These are phyloP conservation scores for Salpingus planirostris DNA, from an alignment of 2,888 invertebrate species.

Conservation along the genomic window DNA sequence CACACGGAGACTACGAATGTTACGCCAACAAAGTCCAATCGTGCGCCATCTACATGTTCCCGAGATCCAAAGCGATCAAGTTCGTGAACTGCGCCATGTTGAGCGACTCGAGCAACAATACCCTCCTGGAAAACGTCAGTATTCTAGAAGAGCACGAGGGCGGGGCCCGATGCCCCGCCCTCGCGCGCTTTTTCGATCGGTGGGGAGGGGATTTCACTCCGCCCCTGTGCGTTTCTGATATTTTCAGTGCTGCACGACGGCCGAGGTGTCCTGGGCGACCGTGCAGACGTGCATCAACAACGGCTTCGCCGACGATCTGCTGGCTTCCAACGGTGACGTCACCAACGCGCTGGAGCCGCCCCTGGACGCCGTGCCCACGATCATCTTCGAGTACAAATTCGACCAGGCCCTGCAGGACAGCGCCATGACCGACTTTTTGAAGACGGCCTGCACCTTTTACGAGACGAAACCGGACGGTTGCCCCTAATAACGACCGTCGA, in stretches of 20 bases:
- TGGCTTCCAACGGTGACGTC: neutral
- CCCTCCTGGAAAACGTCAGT: no score
- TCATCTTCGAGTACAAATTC: neutral
- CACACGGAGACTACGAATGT: conserved; percentile 56
- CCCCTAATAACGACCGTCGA: no score
- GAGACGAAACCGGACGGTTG: no score
- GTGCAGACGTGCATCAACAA: neutral
- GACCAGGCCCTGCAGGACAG: neutral
- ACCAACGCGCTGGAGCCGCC: neutral
- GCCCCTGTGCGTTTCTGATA: no score
- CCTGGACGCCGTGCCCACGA: neutral
- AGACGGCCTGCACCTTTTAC: neutral
- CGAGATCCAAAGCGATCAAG: neutral
- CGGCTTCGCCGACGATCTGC: neutral
- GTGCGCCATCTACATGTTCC: conserved; percentile 42
- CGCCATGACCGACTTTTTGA: neutral
- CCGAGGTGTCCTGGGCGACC: neutral
- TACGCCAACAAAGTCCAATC: conserved; percentile 54
- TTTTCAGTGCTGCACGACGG: neutral
- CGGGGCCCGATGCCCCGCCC: no score
- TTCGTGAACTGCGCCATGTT: neutral
- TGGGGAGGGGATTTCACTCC: no score
- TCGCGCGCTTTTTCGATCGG: no score
- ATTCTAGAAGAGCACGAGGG: no score
- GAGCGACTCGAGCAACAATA: no score